Evolutionary conservation across 2,888 invertebrate genomes (phyloP), one percentile per base, ranked within the genome.

Genomic region (Drosophila ustulata): DNA sequence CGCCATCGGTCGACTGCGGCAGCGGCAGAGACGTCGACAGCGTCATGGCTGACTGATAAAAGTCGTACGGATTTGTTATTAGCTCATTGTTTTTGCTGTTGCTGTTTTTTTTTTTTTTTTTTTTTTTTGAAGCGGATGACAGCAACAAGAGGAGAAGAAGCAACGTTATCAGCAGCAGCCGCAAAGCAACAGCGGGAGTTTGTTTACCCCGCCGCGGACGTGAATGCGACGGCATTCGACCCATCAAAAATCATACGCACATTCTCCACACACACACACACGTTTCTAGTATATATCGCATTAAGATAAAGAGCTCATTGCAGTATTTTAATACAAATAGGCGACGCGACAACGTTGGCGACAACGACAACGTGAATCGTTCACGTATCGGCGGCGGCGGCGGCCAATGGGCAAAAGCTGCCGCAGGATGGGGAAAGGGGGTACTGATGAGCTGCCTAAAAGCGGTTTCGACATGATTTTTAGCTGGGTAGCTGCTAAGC

Each of bases 291-390:
- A 37, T 37, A 59, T 37, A 43, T 56, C 13, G 63, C 65, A 73
- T 68, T 71, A 77, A 71, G 86, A 82, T 82, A 82, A 82, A 74
- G 53, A 56, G 59, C 66, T 66, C 81, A 79, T 81, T 82, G 82
- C 82, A 82, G 82, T 82, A 83, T 87, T 83, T 87, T 82, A 71
- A 71, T 78, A 82, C 78, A 82, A 87, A 83, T 68, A 81, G 50
- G 61, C 55, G 50, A 50, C 18, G 25, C 46, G 62, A 23, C 28
- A 34, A 11, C 26, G 34, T 34, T 45, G 46, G 49, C 66, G 62
- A 70, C 66, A 53, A 74, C 62, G 62, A 57, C 41, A 34, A 76
- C 69, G 49, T 69, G 65, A 62, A 76, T 62, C 73, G 73, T 72
- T 64, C 76, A 75, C 63, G 72, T 68, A 68, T 68, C 41, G 55